Base-by-base conservation (phyloP, 2,888 invertebrate genomes). In the Netelia fuscicornis region DNA sequence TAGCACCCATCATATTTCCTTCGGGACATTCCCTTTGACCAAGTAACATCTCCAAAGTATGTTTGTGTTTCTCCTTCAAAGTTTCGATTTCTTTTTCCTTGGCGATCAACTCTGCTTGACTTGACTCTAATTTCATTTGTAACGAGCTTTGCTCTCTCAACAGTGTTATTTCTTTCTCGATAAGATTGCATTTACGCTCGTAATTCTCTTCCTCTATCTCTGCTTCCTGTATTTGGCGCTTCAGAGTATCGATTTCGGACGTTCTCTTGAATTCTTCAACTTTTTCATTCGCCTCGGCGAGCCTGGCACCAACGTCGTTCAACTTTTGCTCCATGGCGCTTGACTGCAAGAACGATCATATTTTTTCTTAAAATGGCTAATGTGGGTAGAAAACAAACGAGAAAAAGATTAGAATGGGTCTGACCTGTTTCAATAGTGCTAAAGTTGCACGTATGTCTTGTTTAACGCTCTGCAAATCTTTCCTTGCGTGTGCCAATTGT, bases 31-130 rank as follows among this genome's bases (percentile, higher is more conserved):
- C 94, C 9, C 94, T 84, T 2, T 80, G 94, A 0, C 95, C 95
- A 48, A 98, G 95, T 10, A 98, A 91, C 87, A 95, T 95, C 5
- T 95, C 94, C 37, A 98, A 94, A 17, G 95, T 95, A 11, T 96
- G 95, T 75, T 95, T 95, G 90, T 97, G 96, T 91, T 97, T 97
- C 85, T 96, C 95, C 92, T 95, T 96, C 11, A 97, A 93, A 90
- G 95, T 92, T 91, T 95, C 92, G 89, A 97, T 93, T 94, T 97
- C 95, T 91, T 95, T 92, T 94, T 96, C 91, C 92, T 95, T 94
- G 91, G 95, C 84, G 91, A 91, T 30, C 90, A 95, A 90, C 42
- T 92, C 90, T 54, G 95, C 94, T 88, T 95, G 95, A 85, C 95
- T 94, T 70, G 95, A 93, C 86, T 96, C 96, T 13, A 96, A 94